Evolutionary conservation across 2,113 vertebrate species (phyloP).

Genomic region (Gymnobelideus leadbeateri): DNA sequence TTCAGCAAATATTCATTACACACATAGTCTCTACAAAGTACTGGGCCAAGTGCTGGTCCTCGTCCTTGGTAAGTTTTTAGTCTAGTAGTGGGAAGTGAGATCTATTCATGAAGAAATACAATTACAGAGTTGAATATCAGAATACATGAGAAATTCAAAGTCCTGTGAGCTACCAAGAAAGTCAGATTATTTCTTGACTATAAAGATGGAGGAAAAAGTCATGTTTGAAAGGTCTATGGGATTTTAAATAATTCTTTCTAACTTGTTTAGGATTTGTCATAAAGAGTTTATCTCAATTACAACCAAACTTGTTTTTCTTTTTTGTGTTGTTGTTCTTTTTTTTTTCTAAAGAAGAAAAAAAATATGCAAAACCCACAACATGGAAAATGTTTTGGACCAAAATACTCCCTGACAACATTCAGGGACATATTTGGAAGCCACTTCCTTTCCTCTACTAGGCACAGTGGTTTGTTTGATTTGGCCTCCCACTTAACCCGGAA

Average conservation of each 20-base stretch:
- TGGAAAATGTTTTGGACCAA: background rate
- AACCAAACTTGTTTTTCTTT: constrained; percentile 58
- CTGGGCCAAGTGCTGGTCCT: background rate
- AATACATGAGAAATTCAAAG: background rate
- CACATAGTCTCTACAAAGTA: background rate
- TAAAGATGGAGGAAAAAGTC: background rate
- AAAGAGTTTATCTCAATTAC: constrained; percentile 24
- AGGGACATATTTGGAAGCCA: background rate
- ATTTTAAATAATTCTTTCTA: background rate
- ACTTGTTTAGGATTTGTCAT: constrained; percentile 12
- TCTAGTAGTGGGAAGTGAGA: background rate
- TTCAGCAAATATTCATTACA: background rate
- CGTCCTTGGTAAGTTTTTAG: background rate
- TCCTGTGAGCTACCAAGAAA: background rate
- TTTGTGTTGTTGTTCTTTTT: constrained; percentile 46
- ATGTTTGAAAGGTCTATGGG: background rate
- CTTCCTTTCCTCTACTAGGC: constrained; percentile 13
- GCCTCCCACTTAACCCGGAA: background rate
- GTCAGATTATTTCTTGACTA: background rate
- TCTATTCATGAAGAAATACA: background rate
- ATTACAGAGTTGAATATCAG: background rate
- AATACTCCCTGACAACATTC: accelerated
- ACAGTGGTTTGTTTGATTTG: constrained; percentile 60
- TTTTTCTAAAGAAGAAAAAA: background rate
- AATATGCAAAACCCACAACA: background rate